A percentile compares a stretch with the other conserved stretches of the same genome.
Conservation (phyloP, 1,140 invertebrate genomes). For the Drosophila jambulina region DNA sequence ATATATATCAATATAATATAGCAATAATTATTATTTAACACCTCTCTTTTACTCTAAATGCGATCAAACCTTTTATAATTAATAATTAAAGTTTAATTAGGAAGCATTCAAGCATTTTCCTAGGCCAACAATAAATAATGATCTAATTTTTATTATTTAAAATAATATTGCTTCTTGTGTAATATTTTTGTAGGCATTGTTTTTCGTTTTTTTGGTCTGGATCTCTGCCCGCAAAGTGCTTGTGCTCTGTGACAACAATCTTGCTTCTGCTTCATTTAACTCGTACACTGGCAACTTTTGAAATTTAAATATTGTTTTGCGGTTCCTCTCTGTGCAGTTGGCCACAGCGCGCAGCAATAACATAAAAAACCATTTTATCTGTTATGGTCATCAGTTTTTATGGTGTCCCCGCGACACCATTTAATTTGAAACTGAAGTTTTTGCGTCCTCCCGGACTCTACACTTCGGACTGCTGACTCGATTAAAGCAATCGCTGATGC, state of each 20-base stretch:
- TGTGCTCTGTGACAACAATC: slow-evolving; percentile 63
- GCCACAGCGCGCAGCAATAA: slow-evolving; percentile 68
- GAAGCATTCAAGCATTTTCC: not conserved
- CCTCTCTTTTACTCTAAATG: no score
- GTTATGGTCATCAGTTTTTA: slow-evolving; percentile 75
- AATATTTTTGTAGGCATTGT: not conserved
- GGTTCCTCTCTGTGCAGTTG: slow-evolving; percentile 35
- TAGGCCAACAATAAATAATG: not conserved
- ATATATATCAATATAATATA: no score
- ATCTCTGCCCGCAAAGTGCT: slow-evolving; percentile 5
- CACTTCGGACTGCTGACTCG: slow-evolving; percentile 40
- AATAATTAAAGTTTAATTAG: not conserved
- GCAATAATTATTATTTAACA: no score
- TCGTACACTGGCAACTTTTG: slow-evolving; percentile 70
- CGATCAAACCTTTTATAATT: not conserved
- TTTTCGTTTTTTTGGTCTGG: slow-evolving; percentile 29
- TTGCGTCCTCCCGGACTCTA: not conserved
- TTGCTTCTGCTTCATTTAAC: slow-evolving; percentile 84
- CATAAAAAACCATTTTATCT: slow-evolving; percentile 79
- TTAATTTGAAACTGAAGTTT: slow-evolving; percentile 52
- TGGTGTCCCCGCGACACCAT: slow-evolving; percentile 66
- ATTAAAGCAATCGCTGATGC: slow-evolving; percentile 74
- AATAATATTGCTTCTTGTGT: not conserved
- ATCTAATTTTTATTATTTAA: not conserved
- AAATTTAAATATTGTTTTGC: slow-evolving; percentile 83